phyloP scores from a whole-genome alignment of 2,797 vertebrate genomes.

The Mus spretus region DNA sequence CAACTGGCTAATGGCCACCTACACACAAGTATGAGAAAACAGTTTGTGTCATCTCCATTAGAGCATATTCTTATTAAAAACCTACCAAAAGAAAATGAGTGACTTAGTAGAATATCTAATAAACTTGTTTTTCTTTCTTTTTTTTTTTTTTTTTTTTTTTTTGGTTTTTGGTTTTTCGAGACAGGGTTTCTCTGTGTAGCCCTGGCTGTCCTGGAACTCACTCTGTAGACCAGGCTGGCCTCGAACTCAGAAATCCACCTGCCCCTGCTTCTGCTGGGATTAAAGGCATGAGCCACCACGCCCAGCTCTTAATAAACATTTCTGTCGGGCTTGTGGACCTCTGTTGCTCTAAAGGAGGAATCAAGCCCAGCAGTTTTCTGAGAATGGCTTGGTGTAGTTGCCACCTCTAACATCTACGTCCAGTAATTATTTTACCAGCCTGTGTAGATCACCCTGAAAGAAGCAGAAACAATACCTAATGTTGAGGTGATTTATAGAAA shows the following conservation, averaged over 20 bases:
- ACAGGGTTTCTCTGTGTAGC: too few species aligned
- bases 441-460: conserved; percentile 52
- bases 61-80: conserved; percentile 51
- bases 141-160: too few species aligned
- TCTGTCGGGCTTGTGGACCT: neutral
- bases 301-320: neutral
- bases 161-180: too few species aligned
- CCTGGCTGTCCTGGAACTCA: too few species aligned
- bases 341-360: conserved; percentile 17
- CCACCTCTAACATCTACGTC: neutral
- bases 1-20: conserved; percentile 26
- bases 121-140: too few species aligned
- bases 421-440: conserved; percentile 26
- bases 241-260: too few species aligned
- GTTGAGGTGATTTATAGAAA: conserved; percentile 19
- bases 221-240: too few species aligned
- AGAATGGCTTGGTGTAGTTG: conserved; percentile 37
- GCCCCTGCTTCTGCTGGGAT: too few species aligned
- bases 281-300: too few species aligned
- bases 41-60: conserved; percentile 25
- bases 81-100: conserved; percentile 33
- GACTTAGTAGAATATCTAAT: neutral
- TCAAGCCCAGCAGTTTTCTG: conserved; percentile 34
- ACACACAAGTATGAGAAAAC: conserved; percentile 12
- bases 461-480: conserved; percentile 10